A percentile compares a stretch with the other conserved stretches of the same genome.
phyloP scores from a whole-genome alignment of 1,140 invertebrate genomes.

The Procambarus clarkii region DNA sequence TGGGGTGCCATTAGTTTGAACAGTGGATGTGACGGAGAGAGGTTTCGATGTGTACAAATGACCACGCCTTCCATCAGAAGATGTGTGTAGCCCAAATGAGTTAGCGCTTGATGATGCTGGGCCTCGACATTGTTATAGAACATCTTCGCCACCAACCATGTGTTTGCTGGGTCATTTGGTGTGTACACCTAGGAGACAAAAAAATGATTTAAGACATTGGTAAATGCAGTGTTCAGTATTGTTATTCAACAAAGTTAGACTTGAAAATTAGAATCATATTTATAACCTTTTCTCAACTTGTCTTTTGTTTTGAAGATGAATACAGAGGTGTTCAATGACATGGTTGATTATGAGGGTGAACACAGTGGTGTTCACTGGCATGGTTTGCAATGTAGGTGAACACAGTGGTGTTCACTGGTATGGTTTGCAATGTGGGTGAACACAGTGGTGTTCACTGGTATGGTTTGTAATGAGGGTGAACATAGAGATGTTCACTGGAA shows the following conservation, averaged over 20 bases:
- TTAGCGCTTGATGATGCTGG: constrained; percentile 77
- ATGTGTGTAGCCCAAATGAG: constrained; percentile 78
- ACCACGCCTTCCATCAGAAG: constrained; percentile 78
- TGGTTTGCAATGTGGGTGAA: no score
- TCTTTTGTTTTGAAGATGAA: no score
- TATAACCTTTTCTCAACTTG: no score
- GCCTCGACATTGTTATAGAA: constrained; percentile 79
- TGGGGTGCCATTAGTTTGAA: constrained; percentile 78
- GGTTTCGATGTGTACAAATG: constrained; percentile 76
- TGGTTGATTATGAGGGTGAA: no score
- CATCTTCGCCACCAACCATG: constrained; percentile 79
- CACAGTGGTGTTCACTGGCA: no score
- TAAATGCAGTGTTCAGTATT: not conserved
- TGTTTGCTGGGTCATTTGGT: constrained; percentile 76
- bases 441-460: no score
- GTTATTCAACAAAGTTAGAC: not conserved
- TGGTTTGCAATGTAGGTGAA: no score
- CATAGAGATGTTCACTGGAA: no score
- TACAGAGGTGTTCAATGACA: no score
- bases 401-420: no score
- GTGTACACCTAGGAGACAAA: constrained; percentile 75
- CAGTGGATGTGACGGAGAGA: constrained; percentile 78
- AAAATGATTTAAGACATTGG: not conserved
- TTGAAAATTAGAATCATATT: not conserved
- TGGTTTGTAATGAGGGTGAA: no score